Conservation (phyloP, 2,888 invertebrate genomes). For the Tipula confusa region DNA sequence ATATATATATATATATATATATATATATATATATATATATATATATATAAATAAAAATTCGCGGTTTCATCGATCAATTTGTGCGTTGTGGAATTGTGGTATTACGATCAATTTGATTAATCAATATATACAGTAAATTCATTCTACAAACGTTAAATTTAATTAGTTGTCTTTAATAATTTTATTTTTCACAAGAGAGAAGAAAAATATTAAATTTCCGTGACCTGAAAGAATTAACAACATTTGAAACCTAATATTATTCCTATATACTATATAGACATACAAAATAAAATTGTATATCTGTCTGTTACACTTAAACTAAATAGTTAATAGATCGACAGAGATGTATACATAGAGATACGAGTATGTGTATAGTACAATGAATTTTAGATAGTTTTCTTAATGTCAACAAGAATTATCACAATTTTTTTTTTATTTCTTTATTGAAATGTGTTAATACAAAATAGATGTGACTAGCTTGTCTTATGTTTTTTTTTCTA, state of each 20-base stretch:
- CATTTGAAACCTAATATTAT: not conserved
- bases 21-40: too few relatives aligned
- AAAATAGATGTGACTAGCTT: not conserved
- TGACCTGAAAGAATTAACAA: constrained; percentile 12
- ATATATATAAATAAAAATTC: too few relatives aligned
- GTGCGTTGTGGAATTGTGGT: too few relatives aligned
- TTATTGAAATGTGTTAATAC: not conserved
- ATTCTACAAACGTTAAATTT: too few relatives aligned
- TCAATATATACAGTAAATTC: not conserved
- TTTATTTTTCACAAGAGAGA: not conserved
- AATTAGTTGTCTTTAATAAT: not conserved
- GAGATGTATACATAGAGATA: not conserved
- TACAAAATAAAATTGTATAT: too few relatives aligned
- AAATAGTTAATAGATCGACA: not conserved
- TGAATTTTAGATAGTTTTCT: not conserved
- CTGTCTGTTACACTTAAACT: not conserved
- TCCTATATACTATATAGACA: not conserved
- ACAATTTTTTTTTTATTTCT: not conserved
- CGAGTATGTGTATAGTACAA: not conserved
- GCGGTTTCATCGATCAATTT: too few relatives aligned
- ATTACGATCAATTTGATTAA: not conserved
- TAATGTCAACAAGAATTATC: constrained; percentile 3
- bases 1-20: too few relatives aligned
- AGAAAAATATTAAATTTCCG: not conserved
- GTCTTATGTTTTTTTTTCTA: not conserved